Evolutionary conservation across 2,797 vertebrate species (phyloP).

Genomic region (Sebastes steindachneri): DNA sequence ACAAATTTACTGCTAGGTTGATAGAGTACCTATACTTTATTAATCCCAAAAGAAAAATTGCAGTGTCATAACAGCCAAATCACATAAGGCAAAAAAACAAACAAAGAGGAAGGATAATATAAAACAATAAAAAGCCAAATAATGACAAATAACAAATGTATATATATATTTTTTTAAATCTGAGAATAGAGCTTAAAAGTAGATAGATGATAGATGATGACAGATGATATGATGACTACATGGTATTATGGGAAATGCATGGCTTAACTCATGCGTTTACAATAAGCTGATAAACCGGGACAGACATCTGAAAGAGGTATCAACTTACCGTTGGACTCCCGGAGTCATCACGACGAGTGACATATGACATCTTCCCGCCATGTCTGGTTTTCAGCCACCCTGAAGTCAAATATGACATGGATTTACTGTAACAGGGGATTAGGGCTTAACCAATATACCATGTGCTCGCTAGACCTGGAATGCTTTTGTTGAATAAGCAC

Average conservation of each 20-base stretch:
- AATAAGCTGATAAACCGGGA: neutral
- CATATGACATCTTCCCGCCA: conserved; percentile 32
- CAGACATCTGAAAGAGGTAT: neutral
- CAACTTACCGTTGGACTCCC: neutral
- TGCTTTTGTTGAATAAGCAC: conserved; percentile 55
- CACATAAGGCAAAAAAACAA: neutral
- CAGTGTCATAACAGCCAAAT: neutral
- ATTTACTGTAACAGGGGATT: conserved; percentile 69
- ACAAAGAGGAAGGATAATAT: too few species aligned
- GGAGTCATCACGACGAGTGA: conserved; percentile 46
- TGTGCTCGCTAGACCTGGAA: conserved; percentile 45
- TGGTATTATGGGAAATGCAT: neutral
- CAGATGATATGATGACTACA: neutral
- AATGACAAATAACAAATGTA: neutral
- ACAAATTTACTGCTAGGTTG: neutral
- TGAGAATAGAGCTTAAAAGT: neutral
- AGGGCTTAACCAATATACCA: conserved; percentile 42
- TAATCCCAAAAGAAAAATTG: neutral
- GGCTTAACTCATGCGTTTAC: neutral
- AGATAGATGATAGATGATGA: neutral
- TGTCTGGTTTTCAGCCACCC: conserved; percentile 46
- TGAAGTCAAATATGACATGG: conserved; percentile 53
- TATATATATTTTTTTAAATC: too few species aligned
- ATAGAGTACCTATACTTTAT: neutral
- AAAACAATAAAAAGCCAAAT: neutral